phyloP scores from a whole-genome alignment of 2,797 vertebrate species.

The Aulostomus chinensis region DNA sequence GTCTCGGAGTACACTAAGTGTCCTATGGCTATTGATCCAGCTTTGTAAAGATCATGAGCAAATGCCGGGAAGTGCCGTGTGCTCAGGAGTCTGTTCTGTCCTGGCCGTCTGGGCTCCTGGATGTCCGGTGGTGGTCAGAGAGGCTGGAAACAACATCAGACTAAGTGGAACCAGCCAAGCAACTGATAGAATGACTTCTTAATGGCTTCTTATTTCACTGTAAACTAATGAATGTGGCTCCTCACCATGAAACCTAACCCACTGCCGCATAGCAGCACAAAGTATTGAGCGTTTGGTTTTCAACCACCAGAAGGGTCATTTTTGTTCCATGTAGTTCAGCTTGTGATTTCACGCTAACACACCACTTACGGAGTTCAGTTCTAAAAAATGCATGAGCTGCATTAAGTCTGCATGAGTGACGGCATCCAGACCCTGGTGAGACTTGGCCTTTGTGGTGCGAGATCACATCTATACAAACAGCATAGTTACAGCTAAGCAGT shows the following conservation, averaged over 20 bases:
- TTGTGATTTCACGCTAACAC: slow-evolving; percentile 26
- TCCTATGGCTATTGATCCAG: slow-evolving; percentile 71
- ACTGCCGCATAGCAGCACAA: slow-evolving; percentile 30
- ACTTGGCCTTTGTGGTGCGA: slow-evolving; percentile 18
- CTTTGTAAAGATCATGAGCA: slow-evolving; percentile 55
- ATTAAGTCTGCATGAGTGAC: slow-evolving; percentile 34
- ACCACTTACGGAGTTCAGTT: too few relatives aligned
- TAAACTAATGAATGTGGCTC: slow-evolving; percentile 66
- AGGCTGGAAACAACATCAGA: slow-evolving; percentile 66
- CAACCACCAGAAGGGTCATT: slow-evolving; percentile 17
- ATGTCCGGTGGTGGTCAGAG: slow-evolving; percentile 70
- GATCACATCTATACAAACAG: slow-evolving; percentile 36
- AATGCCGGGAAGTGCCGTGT: slow-evolving; percentile 66
- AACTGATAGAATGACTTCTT: slow-evolving; percentile 65
- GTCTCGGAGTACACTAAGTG: slow-evolving; percentile 61
- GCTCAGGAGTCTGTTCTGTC: slow-evolving; percentile 52
- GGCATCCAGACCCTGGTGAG: slow-evolving; percentile 9
- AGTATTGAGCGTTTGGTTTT: slow-evolving; percentile 25
- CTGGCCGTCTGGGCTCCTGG: slow-evolving; percentile 64
- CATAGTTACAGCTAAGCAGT: slow-evolving; percentile 26
- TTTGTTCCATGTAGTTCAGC: slow-evolving; percentile 22
- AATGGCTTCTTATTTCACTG: slow-evolving; percentile 71
- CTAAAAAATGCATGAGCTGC: slow-evolving; percentile 30
- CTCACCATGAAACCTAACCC: slow-evolving; percentile 55
- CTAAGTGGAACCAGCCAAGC: slow-evolving; percentile 75